A percentile compares a stretch with the other conserved stretches of the same genome.
Conservation (phyloP, 2,888 invertebrate species). For the Patella depressa region DNA sequence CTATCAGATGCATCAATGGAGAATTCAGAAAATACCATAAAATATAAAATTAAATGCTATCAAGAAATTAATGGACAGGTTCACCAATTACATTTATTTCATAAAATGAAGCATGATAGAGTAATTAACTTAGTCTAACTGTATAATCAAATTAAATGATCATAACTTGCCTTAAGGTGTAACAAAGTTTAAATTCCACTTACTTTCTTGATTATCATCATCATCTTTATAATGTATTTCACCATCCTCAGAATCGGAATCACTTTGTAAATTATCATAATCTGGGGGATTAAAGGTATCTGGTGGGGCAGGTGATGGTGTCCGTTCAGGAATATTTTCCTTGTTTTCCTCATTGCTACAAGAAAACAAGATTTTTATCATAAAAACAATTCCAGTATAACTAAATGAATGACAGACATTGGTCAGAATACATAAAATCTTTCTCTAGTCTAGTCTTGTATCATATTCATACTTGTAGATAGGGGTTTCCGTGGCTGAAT, state of each 20-base stretch:
- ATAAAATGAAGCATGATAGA: not conserved
- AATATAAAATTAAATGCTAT: too few species aligned
- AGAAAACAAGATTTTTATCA: not conserved
- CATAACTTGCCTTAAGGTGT: too few species aligned
- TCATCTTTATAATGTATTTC: constrained; percentile 63
- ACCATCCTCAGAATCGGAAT: constrained; percentile 61
- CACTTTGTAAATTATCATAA: constrained; percentile 40
- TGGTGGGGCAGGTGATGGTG: constrained; percentile 16
- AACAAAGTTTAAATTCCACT: constrained; percentile 14
- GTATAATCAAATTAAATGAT: not conserved
- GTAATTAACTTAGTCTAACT: not conserved
- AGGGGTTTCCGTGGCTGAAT: too few species aligned
- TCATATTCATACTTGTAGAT: too few species aligned
- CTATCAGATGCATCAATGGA: too few species aligned
- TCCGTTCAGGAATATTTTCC: constrained; percentile 8
- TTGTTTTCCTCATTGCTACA: not conserved
- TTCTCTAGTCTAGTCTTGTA: too few species aligned
- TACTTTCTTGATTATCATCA: constrained; percentile 53
- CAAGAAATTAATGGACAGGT: too few species aligned
- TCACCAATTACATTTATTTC: too few species aligned
- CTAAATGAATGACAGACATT: too few species aligned
- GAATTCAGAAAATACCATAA: too few species aligned
- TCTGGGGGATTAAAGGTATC: constrained; percentile 31
- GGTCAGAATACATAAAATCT: too few species aligned
- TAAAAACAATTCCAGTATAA: too few species aligned